Evolutionary conservation across 2,888 invertebrate genomes (phyloP), one percentile per base, ranked within the genome.

Genomic region (Scaeva pyrastri): DNA sequence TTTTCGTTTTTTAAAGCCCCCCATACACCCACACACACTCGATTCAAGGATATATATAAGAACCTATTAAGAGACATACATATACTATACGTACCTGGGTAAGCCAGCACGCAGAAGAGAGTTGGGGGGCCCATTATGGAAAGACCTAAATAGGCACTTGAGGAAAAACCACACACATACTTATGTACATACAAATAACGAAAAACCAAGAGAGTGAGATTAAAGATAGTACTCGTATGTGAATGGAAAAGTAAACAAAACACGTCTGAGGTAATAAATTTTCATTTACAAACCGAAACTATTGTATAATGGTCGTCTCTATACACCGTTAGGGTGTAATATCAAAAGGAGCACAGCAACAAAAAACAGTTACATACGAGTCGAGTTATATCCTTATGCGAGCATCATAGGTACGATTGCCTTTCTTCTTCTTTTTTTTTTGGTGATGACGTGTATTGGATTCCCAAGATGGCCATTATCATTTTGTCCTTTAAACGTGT

Each of bases 221-320:
- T 43, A 16, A 66, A 31, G 56, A 60, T 60, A 66, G 31, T 41
- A n/a, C n/a, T n/a, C n/a, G n/a, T n/a, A 41, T 41, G 50, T 62
- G 62, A 12, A 62, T 62, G 62, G 62, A 43, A 77, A 68, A 66
- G 64, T 36, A 64, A 82, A 82, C 77, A 60, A 41, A 39, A 60
- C 71, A 71, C 66, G 80, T 64, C 71, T 71, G 45, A 62, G 81
- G 86, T 71, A 71, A 86, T 86, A 86, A 86, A 86, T 86, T 86
- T 39, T 82, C 77, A 86, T 86, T 86, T 78, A 82, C 81, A 74
- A 78, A 82, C 82, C 66, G 73, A 81, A 73, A 77, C 76, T 76
- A 70, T 70, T 71, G 52, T 52, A 72, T 76, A 80, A 48, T 73
- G 62, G 55, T 78, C 39, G 7, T 26, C 0, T 2, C 5, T 52